These are phyloP conservation scores for Microdon myrmicae DNA, from an alignment of 2,888 invertebrate species.

Conservation along the genomic window DNA sequence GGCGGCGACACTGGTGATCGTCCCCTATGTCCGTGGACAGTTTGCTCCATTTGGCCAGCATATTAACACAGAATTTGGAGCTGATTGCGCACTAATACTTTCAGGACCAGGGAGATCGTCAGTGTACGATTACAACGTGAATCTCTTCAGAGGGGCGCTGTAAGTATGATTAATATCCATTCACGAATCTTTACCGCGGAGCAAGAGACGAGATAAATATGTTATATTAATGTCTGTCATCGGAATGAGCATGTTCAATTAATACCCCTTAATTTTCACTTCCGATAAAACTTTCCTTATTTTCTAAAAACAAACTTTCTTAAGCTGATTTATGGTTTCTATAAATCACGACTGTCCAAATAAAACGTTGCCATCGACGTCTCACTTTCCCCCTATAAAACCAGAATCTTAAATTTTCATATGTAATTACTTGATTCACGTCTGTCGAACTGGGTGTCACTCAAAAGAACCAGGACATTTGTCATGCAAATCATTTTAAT, in stretches of 20 bases:
- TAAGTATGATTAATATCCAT: conserved; percentile 70
- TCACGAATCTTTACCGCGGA: neutral
- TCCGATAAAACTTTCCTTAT: no score
- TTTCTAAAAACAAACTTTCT: no score
- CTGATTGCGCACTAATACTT: conserved; percentile 82
- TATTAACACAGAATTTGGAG: conserved; percentile 63
- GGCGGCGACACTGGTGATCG: conserved; percentile 39
- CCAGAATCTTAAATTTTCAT: no score
- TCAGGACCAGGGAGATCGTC: conserved; percentile 82
- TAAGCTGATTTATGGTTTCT: no score
- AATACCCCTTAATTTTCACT: no score
- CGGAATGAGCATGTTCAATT: no score
- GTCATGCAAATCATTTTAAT: neutral
- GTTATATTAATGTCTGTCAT: no score
- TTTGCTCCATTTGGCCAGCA: conserved; percentile 62
- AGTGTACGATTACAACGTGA: conserved; percentile 85
- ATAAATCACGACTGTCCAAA: no score
- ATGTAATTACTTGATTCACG: no score
- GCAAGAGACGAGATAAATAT: no score
- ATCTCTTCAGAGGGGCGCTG: conserved; percentile 82
- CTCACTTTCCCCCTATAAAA: no score
- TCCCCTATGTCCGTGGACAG: conserved; percentile 55
- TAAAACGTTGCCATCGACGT: no score
- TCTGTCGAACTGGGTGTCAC: conserved; percentile 7
- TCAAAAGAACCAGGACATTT: conserved; percentile 1